Conservation (phyloP, 2,797 vertebrate genomes). For the Hypotaenidia okinawae region DNA sequence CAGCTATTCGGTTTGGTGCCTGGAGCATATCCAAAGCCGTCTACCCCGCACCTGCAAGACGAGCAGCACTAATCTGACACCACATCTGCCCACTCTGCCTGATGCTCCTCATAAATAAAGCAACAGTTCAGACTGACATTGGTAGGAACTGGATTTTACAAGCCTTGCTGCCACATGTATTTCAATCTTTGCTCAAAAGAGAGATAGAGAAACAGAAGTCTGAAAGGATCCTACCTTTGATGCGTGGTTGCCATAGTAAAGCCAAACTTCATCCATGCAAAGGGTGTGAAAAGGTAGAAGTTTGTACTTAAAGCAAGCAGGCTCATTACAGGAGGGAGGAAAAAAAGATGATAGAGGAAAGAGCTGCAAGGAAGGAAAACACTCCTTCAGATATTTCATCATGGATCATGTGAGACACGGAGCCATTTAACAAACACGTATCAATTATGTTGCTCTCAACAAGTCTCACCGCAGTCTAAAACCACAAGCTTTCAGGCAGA, state of each 20-base stretch:
- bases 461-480: slow-evolving; percentile 34
- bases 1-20: background rate
- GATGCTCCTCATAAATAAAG: background rate
- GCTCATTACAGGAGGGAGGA: background rate
- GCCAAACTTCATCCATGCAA: slow-evolving; percentile 6
- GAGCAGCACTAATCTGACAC: background rate
- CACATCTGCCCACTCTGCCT: background rate
- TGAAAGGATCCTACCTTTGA: slow-evolving; percentile 59
- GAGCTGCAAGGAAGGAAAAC: slow-evolving; percentile 1
- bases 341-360: background rate
- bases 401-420: slow-evolving; percentile 37
- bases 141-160: background rate
- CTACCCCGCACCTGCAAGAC: background rate
- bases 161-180: background rate
- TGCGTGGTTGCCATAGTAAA: slow-evolving; percentile 9
- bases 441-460: slow-evolving; percentile 26
- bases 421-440: background rate
- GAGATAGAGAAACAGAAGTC: background rate
- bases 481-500: slow-evolving; percentile 51
- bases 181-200: background rate
- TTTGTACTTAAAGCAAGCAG: slow-evolving; percentile 21
- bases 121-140: background rate
- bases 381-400: slow-evolving; percentile 44
- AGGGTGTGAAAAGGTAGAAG: background rate
- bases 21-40: background rate